Base-by-base conservation (phyloP, 1,140 invertebrate species). In the Grapholita molesta region DNA sequence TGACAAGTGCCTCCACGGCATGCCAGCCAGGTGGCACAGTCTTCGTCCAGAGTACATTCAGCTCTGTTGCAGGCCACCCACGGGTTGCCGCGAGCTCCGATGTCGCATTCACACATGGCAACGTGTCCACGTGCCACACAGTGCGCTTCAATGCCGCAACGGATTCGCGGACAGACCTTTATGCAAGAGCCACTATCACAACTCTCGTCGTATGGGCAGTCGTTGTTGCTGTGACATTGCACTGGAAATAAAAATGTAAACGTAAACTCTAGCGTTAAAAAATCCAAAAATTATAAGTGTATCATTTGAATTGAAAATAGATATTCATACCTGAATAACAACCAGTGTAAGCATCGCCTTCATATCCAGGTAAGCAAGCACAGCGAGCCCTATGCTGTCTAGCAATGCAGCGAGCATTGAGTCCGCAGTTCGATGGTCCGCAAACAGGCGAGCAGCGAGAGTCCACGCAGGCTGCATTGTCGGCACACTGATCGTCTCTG, bases 161-260 rank as follows among this genome's bases (percentile, higher is more conserved):
- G 95, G 1, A 96, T 95, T 69, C 95, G 95, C 2, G 93, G 84
- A 77, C 97, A 98, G 0, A 96, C 95, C 85, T 98, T 95, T 21
- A 96, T 89, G 83, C 97, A 99, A 79, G 97, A 94, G 42, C 95
- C 93, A 72, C 97, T 96, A 67, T 98, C 94, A 78, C 97, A 99
- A 24, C 97, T 96, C 87, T 97, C 94, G 35, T 94, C 94, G 24
- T 95, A 92, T 3, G 96, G 94, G 85, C 97, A 98, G 68, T 98
- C 97, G 28, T 95, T 95, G 82, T 98, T 96, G 67, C 94, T 94
- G 72, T 96, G 94, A 84, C 97, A 99, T 77, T 97, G 97, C 77
- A 97, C 95, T 96, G 84, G 28, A 92, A 86, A 72, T 67, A 64
- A 70, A 67, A 53, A 65, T 68, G 48, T 64, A 68, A 52, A 55